phyloP scores from a whole-genome alignment of 2,888 invertebrate genomes.

The Drosophila ustulata region DNA sequence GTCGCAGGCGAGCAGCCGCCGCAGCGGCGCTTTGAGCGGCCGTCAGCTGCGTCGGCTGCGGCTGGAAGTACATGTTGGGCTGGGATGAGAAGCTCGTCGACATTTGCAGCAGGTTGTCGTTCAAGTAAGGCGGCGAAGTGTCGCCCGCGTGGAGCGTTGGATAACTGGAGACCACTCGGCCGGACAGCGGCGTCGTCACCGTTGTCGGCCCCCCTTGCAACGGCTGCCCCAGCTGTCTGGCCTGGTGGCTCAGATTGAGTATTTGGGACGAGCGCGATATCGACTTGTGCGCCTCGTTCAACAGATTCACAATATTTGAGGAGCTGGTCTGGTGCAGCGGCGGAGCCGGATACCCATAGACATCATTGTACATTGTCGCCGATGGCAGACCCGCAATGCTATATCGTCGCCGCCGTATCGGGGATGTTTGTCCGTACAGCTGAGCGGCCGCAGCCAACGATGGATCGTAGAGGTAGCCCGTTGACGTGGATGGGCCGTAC shows the following conservation, averaged over 20 bases:
- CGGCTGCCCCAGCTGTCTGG: constrained; percentile 79
- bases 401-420: constrained; percentile 84
- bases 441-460: constrained; percentile 53
- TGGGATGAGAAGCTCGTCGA: constrained; percentile 85
- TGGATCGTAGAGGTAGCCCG: constrained; percentile 81
- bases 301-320: constrained; percentile 84
- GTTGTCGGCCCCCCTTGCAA: neutral
- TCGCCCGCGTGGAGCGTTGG: constrained; percentile 84
- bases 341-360: constrained; percentile 82
- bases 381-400: constrained; percentile 85
- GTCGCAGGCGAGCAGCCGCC: constrained; percentile 81
- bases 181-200: constrained; percentile 81
- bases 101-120: constrained; percentile 85
- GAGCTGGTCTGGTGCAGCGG: constrained; percentile 82
- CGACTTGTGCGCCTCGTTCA: constrained; percentile 85
- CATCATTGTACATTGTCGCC: constrained; percentile 84
- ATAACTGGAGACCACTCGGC: constrained; percentile 84
- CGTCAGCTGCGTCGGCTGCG: constrained; percentile 64
- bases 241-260: constrained; percentile 83
- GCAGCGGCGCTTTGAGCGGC: constrained; percentile 72
- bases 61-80: constrained; percentile 85
- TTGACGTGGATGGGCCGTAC: constrained; percentile 80
- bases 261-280: constrained; percentile 85
- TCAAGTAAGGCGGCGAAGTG: constrained; percentile 83
- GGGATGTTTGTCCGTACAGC: constrained; percentile 76